Percentiles rank a stretch among this genome's conserved stretches.
These are phyloP conservation scores for Procapra przewalskii DNA, from an alignment of 2,113 vertebrate genomes.

Conservation along the genomic window DNA sequence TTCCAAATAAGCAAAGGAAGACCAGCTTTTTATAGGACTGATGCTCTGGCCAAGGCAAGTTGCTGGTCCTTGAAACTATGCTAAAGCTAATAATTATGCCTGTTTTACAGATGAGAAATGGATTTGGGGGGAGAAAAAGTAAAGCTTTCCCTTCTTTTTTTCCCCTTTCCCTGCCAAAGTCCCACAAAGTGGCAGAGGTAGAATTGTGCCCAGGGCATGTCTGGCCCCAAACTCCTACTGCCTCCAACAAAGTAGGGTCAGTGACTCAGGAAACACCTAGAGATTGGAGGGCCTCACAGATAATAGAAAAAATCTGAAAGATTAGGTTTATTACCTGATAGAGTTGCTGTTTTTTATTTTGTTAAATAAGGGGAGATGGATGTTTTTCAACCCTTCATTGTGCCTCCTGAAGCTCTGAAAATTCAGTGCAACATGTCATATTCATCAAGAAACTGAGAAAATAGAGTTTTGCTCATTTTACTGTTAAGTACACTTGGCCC, in stretches of 20 bases:
- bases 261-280: background rate
- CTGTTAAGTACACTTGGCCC: conserved; percentile 43
- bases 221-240: background rate
- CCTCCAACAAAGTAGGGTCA: background rate
- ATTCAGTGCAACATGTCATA: conserved; percentile 28
- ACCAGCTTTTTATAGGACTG: background rate
- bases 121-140: background rate
- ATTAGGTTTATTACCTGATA: background rate
- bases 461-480: conserved; percentile 54
- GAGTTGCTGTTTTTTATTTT: conserved; percentile 47
- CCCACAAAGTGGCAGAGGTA: background rate
- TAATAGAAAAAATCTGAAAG: background rate
- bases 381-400: conserved; percentile 36
- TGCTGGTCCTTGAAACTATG: background rate
- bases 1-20: background rate
- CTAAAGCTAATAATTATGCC: background rate
- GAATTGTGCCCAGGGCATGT: background rate
- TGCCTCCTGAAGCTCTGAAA: conserved; percentile 56
- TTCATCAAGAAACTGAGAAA: conserved; percentile 51
- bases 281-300: background rate
- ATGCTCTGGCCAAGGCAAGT: background rate
- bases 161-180: background rate
- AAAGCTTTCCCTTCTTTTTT: background rate
- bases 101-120: conserved; percentile 18
- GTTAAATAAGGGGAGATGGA: conserved; percentile 29